These are phyloP conservation scores for Gastrophysa polygoni DNA, from an alignment of 2,888 invertebrate species.

Conservation along the genomic window DNA sequence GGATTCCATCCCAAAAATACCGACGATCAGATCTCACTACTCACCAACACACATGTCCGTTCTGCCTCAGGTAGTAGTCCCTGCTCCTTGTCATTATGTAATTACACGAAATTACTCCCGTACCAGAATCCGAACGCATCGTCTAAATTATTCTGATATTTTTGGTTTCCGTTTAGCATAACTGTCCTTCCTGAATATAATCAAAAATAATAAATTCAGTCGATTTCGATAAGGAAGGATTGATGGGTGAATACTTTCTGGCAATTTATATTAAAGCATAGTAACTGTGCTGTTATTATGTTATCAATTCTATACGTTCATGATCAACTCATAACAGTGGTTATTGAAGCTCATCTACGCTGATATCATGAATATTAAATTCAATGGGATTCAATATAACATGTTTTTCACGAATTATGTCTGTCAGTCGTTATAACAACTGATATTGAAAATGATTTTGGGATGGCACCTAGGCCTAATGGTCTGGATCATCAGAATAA, in stretches of 20 bases:
- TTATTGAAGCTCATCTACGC: not conserved
- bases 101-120: conserved; percentile 51
- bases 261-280: conserved; percentile 11
- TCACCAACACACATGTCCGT: conserved; percentile 24
- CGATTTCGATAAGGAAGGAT: conserved; percentile 24
- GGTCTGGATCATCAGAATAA: too few species aligned
- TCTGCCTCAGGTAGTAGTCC: conserved; percentile 39
- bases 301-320: conserved; percentile 2
- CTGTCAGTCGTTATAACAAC: too few species aligned
- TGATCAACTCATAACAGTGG: conserved; percentile 5
- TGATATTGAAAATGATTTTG: too few species aligned
- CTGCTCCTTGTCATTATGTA: conserved; percentile 53
- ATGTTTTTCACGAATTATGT: too few species aligned
- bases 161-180: conserved; percentile 50
- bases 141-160: conserved; percentile 47
- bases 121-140: conserved; percentile 45
- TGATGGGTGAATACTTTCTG: conserved; percentile 23
- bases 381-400: too few species aligned
- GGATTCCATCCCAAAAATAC: not conserved
- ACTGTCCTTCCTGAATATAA: conserved; percentile 25
- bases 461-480: too few species aligned
- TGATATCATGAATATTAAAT: too few species aligned
- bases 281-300: conserved; percentile 11
- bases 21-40: not conserved
- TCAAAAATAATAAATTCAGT: conserved; percentile 29